Evolutionary conservation across 64 coral and sea anemone species (phyloP).

Genomic region (Porites lutea): DNA sequence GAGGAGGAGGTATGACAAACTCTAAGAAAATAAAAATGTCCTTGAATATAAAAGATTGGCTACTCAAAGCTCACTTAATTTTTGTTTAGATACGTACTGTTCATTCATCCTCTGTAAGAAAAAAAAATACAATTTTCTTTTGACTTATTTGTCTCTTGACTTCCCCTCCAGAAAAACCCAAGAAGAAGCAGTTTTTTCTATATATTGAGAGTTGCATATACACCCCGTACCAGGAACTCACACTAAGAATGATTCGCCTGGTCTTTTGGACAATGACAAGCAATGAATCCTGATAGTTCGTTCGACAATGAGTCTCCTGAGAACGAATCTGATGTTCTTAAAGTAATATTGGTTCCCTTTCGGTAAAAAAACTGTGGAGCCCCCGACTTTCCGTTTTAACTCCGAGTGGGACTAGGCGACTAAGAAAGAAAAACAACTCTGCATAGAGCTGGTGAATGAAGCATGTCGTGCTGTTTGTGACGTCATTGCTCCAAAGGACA

Average conservation of each 20-base stretch:
- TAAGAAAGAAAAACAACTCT: not conserved
- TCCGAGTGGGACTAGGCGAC: conserved; percentile 2
- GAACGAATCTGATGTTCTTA: too few relatives aligned
- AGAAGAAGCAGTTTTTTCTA: not conserved
- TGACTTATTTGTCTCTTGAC: too few relatives aligned
- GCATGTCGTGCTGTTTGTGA: not conserved
- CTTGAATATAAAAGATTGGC: too few relatives aligned
- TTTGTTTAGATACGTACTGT: not conserved
- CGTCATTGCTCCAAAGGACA: conserved; percentile 21
- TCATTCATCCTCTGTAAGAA: too few relatives aligned
- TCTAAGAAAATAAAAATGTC: too few relatives aligned
- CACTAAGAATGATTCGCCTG: not conserved
- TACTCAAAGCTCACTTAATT: not conserved
- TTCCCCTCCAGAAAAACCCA: too few relatives aligned
- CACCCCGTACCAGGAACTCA: not conserved
- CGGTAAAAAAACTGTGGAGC: conserved; percentile 11
- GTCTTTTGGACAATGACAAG: not conserved
- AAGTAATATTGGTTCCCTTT: not conserved
- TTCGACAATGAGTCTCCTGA: not conserved
- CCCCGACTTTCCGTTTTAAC: not conserved
- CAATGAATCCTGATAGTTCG: not conserved
- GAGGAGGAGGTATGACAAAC: not conserved
- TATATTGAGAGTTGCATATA: not conserved
- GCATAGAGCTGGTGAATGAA: not conserved
- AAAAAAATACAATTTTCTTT: too few relatives aligned